Percentiles rank a stretch among this genome's conserved stretches.
Conservation (phyloP, 2,797 vertebrate genomes). For the Epinephelus malabaricus region DNA sequence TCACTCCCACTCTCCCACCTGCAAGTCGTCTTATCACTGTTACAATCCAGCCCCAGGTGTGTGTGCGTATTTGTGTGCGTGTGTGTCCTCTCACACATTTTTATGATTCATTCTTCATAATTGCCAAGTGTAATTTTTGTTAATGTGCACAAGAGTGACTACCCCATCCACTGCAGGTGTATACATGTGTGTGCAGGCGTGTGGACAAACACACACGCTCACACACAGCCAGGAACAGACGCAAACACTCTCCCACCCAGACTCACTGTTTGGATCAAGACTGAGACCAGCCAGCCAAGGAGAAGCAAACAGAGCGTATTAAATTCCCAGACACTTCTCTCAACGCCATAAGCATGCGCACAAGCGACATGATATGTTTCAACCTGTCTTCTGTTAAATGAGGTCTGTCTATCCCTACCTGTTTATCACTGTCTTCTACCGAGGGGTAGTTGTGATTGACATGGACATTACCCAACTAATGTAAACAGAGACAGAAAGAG, state of each 20-base stretch:
- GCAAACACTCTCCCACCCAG: slow-evolving; percentile 33
- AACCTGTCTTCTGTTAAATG: slow-evolving; percentile 55
- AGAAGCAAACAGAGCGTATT: slow-evolving; percentile 43
- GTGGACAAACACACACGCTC: background rate
- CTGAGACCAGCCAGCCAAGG: slow-evolving; percentile 43
- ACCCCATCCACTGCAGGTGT: slow-evolving; percentile 54
- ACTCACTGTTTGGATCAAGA: slow-evolving; percentile 49
- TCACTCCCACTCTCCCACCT: slow-evolving; percentile 54
- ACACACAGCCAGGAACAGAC: slow-evolving; percentile 15
- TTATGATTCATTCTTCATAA: slow-evolving; percentile 68
- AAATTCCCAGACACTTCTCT: slow-evolving; percentile 63
- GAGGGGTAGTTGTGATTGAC: background rate
- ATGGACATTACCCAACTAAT: background rate
- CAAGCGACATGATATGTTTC: slow-evolving; percentile 52
- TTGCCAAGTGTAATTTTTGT: slow-evolving; percentile 67
- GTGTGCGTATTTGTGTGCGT: slow-evolving; percentile 17
- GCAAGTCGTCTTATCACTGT: slow-evolving; percentile 55
- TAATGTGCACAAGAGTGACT: slow-evolving; percentile 47
- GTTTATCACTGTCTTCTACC: slow-evolving; percentile 20
- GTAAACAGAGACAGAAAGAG: background rate
- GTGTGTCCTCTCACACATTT: slow-evolving; percentile 28
- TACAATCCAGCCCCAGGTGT: slow-evolving; percentile 59
- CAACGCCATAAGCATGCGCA: slow-evolving; percentile 43
- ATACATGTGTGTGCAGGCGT: slow-evolving; percentile 19
- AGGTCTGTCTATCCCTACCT: slow-evolving; percentile 33